phyloP scores from a whole-genome alignment of 2,113 vertebrate genomes.

The Pedetes capensis region DNA sequence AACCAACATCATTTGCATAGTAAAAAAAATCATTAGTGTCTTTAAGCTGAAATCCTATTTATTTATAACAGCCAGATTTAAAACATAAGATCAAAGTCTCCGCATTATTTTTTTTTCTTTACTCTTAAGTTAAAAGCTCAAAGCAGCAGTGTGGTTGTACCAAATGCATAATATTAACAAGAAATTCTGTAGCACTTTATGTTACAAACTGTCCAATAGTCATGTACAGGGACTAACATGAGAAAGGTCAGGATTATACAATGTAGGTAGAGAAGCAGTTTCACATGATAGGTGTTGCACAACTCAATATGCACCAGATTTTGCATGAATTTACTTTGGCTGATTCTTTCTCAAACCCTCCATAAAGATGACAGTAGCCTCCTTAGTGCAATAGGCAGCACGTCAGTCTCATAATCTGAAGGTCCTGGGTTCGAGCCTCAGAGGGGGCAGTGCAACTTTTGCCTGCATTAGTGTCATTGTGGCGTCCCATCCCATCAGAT shows the following conservation, averaged over 20 bases:
- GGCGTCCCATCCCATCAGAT: too few relatives aligned
- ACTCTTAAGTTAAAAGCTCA: constrained; percentile 75
- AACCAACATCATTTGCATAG: constrained; percentile 85
- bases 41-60: constrained; percentile 82
- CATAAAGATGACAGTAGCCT: neutral
- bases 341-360: neutral
- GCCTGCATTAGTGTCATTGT: too few relatives aligned
- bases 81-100: constrained; percentile 82
- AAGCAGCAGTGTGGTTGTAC: constrained; percentile 47
- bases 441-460: neutral
- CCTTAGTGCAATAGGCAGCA: neutral
- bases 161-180: neutral
- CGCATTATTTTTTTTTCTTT: constrained; percentile 73
- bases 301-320: neutral
- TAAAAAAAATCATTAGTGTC: constrained; percentile 83
- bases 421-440: neutral
- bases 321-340: neutral
- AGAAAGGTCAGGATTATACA: neutral
- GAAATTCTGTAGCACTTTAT: neutral
- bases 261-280: neutral
- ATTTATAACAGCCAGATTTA: constrained; percentile 82
- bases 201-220: too few relatives aligned
- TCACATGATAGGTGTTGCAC: neutral
- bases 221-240: rapidly evolving
- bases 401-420: neutral